Conservation (phyloP, 2,888 invertebrate genomes). For the Apotomis betuletana region DNA sequence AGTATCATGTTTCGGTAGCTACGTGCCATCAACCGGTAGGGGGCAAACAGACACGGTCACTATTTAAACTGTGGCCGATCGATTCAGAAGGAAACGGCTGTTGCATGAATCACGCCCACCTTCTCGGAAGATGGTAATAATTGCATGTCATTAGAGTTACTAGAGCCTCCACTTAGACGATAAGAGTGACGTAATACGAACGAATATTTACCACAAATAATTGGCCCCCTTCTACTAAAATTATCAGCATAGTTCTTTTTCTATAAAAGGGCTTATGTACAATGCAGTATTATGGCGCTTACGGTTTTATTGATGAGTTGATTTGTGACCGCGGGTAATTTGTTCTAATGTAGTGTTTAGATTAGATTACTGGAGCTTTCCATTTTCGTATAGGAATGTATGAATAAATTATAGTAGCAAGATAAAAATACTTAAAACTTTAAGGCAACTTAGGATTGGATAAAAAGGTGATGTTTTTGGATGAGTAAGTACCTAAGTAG, state of each 20-base stretch:
- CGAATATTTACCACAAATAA: too few relatives aligned
- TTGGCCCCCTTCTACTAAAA: too few relatives aligned
- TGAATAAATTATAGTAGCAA: background rate
- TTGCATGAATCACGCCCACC: constrained; percentile 60
- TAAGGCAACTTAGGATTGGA: background rate
- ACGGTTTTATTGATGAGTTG: background rate
- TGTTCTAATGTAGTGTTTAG: constrained; percentile 1
- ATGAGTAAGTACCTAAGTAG: too few relatives aligned
- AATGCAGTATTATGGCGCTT: background rate
- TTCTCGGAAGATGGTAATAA: constrained; percentile 51
- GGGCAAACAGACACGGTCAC: constrained; percentile 8
- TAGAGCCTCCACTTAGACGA: constrained; percentile 29
- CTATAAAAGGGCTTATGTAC: background rate
- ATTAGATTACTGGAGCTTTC: background rate
- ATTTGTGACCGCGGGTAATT: constrained; percentile 9
- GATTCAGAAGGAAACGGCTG: constrained; percentile 36
- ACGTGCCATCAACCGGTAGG: background rate
- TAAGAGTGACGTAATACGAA: constrained; percentile 19
- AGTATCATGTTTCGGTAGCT: background rate
- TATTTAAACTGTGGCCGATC: constrained; percentile 33
- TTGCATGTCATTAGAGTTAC: constrained; percentile 54
- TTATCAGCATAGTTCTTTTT: background rate
- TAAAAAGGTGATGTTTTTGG: background rate
- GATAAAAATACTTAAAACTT: background rate
- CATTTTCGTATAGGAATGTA: constrained; percentile 9